These are phyloP conservation scores for Stenurella melanura DNA, from an alignment of 2,888 invertebrate genomes.

Conservation along the genomic window DNA sequence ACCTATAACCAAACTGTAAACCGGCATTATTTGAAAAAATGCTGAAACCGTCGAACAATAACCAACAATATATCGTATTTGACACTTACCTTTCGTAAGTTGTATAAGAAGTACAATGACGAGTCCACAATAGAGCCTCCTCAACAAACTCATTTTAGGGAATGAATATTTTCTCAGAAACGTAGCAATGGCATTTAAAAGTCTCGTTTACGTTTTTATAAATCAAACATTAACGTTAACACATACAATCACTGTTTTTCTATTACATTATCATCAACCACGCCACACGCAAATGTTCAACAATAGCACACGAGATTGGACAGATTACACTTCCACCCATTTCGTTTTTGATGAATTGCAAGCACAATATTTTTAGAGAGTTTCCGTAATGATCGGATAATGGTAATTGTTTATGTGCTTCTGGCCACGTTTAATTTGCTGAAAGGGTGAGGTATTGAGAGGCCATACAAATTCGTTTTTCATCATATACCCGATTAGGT, in stretches of 20 bases:
- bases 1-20: not conserved
- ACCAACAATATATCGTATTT: not conserved
- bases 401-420: not conserved
- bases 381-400: not conserved
- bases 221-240: slow-evolving; percentile 31
- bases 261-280: slow-evolving; percentile 29
- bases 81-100: slow-evolving; percentile 39
- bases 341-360: slow-evolving; percentile 30
- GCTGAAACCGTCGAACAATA: not conserved
- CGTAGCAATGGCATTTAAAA: not conserved
- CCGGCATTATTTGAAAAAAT: not conserved
- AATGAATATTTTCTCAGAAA: not conserved
- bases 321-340: slow-evolving; percentile 30
- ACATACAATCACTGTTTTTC: slow-evolving; percentile 39
- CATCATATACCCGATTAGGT: too few relatives aligned
- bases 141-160: slow-evolving; percentile 14
- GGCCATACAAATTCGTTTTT: not conserved
- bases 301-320: slow-evolving; percentile 27
- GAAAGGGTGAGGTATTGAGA: not conserved
- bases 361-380: slow-evolving; percentile 3
- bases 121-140: not conserved
- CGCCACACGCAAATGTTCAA: slow-evolving; percentile 37
- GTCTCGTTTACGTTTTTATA: slow-evolving; percentile 16
- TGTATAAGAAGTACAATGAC: slow-evolving; percentile 30
- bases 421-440: not conserved